Base-by-base conservation (phyloP, 2,113 vertebrate species). In the Tragelaphus strepsiceros region DNA sequence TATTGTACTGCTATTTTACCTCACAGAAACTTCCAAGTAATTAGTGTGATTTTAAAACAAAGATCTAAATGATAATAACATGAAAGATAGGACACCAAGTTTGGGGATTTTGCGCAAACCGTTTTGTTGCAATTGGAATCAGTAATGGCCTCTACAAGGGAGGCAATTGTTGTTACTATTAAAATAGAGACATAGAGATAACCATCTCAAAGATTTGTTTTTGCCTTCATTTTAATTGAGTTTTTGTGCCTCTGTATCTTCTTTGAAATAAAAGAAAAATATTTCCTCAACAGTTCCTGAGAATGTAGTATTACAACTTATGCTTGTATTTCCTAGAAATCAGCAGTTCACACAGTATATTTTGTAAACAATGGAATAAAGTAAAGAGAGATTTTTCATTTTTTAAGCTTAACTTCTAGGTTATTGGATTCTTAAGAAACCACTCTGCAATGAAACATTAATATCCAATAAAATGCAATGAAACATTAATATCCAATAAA, bases 201-300 rank as follows among this genome's bases (percentile, higher is more conserved):
- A 81, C 16, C 43, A 85, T 74, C 59, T 84, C 53, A 39, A 67
- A 96, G 81, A 91, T 93, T 39, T 61, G 80, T 51, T 95, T 96
- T 54, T 81, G 43, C 26, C 35, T 59, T 96, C 90, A 84, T 96
- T 87, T 92, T 88, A 80, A 97, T 15, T 88, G 32, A 87, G 12
- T 58, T 92, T 97, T 90, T 85, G 49, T 78, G 30, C 19, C 30
- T 93, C 46, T 71, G 53, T 53, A 83, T 86, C 35, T 88, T 46
- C 77, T 82, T 77, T 81, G 97, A 90, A 93, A 96, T 84, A 82
- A 80, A 97, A 90, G 39, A 88, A 87, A 96, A 67, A n/a, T 46
- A 32, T 82, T 90, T 88, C 85, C 6, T 49, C 32, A 91, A 96
- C 3, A 96, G 39, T 26, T 61, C 32, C 85, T 93, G 59, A 74